Percentiles rank a stretch among this genome's conserved stretches.
These are phyloP conservation scores for Atta cephalotes DNA, from an alignment of 1,140 invertebrate species.

Conservation along the genomic window DNA sequence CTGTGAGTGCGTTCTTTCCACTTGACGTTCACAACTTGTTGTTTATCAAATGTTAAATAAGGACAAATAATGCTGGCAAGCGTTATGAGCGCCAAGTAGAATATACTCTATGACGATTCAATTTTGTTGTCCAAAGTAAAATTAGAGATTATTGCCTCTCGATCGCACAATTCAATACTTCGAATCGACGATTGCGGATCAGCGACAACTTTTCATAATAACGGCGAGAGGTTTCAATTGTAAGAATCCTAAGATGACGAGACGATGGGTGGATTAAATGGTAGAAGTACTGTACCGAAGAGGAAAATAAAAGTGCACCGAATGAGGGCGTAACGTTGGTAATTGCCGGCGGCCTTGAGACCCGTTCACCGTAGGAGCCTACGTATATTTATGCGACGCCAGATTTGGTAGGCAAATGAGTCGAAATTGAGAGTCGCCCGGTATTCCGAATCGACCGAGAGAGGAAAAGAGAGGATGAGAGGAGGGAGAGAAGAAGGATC, in stretches of 20 bases:
- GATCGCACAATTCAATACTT: slow-evolving; percentile 7
- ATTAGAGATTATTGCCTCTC: slow-evolving; percentile 20
- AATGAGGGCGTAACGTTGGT: slow-evolving; percentile 63
- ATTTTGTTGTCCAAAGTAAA: slow-evolving; percentile 14
- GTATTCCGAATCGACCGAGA: slow-evolving; percentile 32
- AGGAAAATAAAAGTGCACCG: slow-evolving; percentile 45
- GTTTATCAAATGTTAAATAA: no score
- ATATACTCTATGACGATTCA: neutral
- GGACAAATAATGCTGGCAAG: no score
- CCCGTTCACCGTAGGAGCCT: slow-evolving; percentile 64
- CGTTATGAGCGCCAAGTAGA: no score
- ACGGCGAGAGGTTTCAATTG: neutral
- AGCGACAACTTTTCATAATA: neutral
- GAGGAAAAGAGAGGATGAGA: slow-evolving; percentile 9
- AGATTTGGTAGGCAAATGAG: slow-evolving; percentile 80
- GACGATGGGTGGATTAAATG: slow-evolving; percentile 57
- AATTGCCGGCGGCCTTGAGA: slow-evolving; percentile 74
- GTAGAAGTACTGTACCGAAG: slow-evolving; percentile 22
- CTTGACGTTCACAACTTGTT: no score
- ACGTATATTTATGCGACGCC: slow-evolving; percentile 71
- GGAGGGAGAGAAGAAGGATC: slow-evolving; percentile 29
- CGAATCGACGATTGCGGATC: neutral
- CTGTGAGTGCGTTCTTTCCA: no score
- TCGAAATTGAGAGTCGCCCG: slow-evolving; percentile 77
- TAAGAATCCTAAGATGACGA: slow-evolving; percentile 66